Conservation (phyloP, 1,140 invertebrate species). For the Heliconius himera region DNA sequence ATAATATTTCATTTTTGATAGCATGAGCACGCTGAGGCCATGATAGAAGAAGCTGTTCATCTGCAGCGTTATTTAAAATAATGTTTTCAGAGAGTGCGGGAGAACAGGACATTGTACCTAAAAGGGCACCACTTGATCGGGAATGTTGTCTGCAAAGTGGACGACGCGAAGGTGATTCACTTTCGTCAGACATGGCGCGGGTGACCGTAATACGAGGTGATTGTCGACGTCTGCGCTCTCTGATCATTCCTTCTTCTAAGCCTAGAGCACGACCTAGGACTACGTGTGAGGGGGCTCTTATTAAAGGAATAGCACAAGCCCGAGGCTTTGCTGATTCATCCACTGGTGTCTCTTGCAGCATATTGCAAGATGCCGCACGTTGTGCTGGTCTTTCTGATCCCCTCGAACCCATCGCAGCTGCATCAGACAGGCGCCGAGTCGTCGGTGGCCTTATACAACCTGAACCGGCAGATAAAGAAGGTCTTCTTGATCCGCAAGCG, state of each 20-base stretch:
- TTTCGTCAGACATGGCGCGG: conserved; percentile 87
- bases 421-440: conserved; percentile 85
- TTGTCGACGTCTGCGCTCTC: conserved; percentile 74
- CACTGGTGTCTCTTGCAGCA: conserved; percentile 79
- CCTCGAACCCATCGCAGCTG: conserved; percentile 81
- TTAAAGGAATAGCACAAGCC: conserved; percentile 70
- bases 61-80: conserved; percentile 60
- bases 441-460: conserved; percentile 84
- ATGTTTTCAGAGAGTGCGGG: conserved; percentile 76
- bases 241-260: conserved; percentile 65
- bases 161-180: conserved; percentile 80
- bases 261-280: conserved; percentile 82
- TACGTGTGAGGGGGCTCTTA: conserved; percentile 78
- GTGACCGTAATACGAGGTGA: conserved; percentile 88
- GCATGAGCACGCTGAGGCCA: conserved; percentile 73
- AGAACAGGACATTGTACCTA: conserved; percentile 78
- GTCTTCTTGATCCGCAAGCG: conserved; percentile 87
- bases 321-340: conserved; percentile 71
- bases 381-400: conserved; percentile 71
- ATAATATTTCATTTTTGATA: conserved; percentile 63
- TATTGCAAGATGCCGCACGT: conserved; percentile 76
- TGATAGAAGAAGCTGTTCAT: conserved; percentile 80
- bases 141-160: conserved; percentile 81
- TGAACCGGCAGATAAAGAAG: conserved; percentile 85
- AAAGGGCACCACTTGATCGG: conserved; percentile 81